Evolutionary conservation across 2,888 invertebrate species (phyloP).

Genomic region (Bellardia pandia): DNA sequence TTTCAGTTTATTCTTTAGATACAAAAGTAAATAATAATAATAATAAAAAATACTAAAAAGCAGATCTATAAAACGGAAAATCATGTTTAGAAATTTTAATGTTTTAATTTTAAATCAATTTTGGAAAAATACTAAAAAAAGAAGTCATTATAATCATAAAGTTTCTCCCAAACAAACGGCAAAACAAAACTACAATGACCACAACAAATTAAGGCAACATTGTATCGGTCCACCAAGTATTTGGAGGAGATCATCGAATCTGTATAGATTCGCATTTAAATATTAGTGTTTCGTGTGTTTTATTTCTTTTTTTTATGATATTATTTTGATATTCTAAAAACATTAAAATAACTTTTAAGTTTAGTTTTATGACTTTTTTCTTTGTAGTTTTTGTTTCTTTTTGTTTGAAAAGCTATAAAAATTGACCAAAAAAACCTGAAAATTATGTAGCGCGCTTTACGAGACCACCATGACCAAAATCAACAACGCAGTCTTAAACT

Average conservation of each 20-base stretch:
- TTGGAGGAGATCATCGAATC: slow-evolving; percentile 47
- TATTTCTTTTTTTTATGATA: background rate
- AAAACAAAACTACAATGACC: slow-evolving; percentile 9
- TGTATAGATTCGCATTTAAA: slow-evolving; percentile 46
- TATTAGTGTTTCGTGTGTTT: slow-evolving; percentile 11
- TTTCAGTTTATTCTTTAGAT: background rate
- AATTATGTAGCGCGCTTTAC: slow-evolving; percentile 38
- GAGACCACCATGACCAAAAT: slow-evolving; percentile 66
- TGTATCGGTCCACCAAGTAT: slow-evolving; percentile 6
- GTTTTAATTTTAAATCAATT: slow-evolving; percentile 61
- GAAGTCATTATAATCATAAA: slow-evolving; percentile 49
- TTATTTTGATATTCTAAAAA: background rate
- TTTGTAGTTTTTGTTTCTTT: background rate
- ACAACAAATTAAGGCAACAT: slow-evolving; percentile 49
- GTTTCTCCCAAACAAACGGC: slow-evolving; percentile 39
- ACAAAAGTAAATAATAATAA: background rate
- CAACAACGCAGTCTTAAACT: slow-evolving; percentile 32
- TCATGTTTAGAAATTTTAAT: slow-evolving; percentile 42
- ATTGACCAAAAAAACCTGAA: slow-evolving; percentile 43
- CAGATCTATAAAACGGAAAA: slow-evolving; percentile 56
- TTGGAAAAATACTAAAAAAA: slow-evolving; percentile 48
- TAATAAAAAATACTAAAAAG: slow-evolving; percentile 18
- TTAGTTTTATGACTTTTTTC: slow-evolving; percentile 52
- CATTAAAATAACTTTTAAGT: slow-evolving; percentile 54
- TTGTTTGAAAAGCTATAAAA: slow-evolving; percentile 57